Evolutionary conservation across 2,113 vertebrate genomes (phyloP), one percentile per base, ranked within the genome.

Genomic region (Gymnarchus niloticus): DNA sequence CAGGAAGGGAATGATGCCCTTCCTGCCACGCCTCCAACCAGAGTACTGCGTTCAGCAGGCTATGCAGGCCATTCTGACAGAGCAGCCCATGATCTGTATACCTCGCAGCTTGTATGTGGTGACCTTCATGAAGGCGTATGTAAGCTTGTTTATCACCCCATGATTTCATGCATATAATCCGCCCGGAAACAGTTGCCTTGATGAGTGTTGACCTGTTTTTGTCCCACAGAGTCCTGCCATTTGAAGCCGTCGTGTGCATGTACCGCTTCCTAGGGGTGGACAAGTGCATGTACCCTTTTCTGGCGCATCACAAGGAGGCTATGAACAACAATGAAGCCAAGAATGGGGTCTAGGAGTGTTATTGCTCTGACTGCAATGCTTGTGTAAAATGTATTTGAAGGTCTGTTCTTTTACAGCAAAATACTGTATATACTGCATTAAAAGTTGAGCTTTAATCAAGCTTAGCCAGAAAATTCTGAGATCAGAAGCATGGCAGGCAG

Each of bases 41-140:
- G 98, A 99, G 90, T 99, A 98, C 92, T 99, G 98, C 77, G 97
- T 99, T 90, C 98, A 97, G 90, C 98, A 99, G 92, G 95, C 96
- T 33, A 98, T 98, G 97, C 95, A 94, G 91, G 98, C 98, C 88
- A 99, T 99, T 91, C 96, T 99, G 87, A 99, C 98, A 0, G 97
- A 99, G 93, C 98, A 99, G 93, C 97, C 97, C 48, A 98, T 99
- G 98, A 96, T 99, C 93, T 99, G 98, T 88, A 98, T 97, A 0
- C 98, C 98, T 77, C 97, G 98, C 89, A 96, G 98, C 88, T 96
- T 99, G 95, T 99, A 99, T 84, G 98, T 99, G 91, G 97, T 99
- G 86, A 99, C 97, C 90, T 98, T 99, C 93, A 99, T 99, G 98
- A 99, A 99, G 94, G 99, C 97, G 98, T 99, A 84, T 0, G 84